A percentile compares a stretch with the other conserved stretches of the same genome.
Evolutionary conservation across 2,113 vertebrate species (phyloP).

Genomic region (Passer montanus): DNA sequence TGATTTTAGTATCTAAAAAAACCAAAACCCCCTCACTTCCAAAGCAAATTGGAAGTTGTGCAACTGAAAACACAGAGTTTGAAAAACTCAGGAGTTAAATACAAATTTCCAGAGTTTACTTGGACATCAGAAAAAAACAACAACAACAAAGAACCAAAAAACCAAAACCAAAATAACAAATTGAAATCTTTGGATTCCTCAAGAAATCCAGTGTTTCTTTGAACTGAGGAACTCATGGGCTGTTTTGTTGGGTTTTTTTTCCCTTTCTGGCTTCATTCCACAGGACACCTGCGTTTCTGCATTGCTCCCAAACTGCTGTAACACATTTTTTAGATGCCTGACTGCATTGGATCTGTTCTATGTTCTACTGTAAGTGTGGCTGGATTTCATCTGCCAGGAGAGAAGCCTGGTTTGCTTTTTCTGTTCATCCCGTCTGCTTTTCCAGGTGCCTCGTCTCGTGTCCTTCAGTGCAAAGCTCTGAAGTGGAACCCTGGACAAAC

Average conservation of each 20-base stretch:
- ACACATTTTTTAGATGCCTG: background rate
- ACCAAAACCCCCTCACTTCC: background rate
- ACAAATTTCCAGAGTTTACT: background rate
- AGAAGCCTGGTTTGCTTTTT: background rate
- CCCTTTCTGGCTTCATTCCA: background rate
- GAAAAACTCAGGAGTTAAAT: background rate
- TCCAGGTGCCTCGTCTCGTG: background rate
- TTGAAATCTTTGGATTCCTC: background rate
- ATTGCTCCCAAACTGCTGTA: background rate
- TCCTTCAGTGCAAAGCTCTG: background rate
- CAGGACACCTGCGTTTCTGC: background rate
- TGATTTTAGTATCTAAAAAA: background rate
- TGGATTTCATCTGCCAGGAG: background rate
- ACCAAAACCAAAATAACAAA: background rate
- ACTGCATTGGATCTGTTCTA: background rate
- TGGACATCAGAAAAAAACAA: background rate
- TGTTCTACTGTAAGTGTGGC: background rate
- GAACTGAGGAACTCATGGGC: background rate
- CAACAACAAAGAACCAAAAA: background rate
- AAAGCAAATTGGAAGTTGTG: background rate
- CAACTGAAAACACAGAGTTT: background rate
- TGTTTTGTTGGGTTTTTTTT: rapidly evolving
- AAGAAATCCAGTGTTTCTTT: background rate
- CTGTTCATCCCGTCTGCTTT: background rate
- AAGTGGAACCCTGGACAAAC: background rate